Evolutionary conservation across 2,113 vertebrate species (phyloP).

Genomic region (Uropsilus gracilis): DNA sequence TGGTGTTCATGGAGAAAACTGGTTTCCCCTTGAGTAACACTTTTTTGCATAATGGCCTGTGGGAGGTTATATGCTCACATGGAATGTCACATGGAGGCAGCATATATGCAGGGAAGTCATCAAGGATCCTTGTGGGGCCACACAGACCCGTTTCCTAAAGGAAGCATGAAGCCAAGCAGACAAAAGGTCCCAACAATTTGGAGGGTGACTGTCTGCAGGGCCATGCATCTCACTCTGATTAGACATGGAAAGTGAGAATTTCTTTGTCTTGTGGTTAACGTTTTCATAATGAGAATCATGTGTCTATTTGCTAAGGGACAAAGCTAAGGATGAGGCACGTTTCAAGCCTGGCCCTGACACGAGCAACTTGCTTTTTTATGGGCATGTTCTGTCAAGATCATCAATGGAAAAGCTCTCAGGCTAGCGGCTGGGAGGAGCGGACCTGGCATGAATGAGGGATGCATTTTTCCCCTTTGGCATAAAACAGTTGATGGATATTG

Average conservation of each 20-base stretch:
- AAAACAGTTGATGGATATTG: constrained; percentile 50
- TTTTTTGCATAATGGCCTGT: background rate
- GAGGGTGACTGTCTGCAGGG: background rate
- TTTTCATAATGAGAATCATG: background rate
- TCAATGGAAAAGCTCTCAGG: background rate
- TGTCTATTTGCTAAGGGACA: background rate
- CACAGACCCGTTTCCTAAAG: background rate
- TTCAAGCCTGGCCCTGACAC: background rate
- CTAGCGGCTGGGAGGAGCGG: background rate
- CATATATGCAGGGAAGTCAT: background rate
- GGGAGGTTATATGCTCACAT: background rate
- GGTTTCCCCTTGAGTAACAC: background rate
- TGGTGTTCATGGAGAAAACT: background rate
- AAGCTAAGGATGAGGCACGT: background rate
- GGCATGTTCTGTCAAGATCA: constrained; percentile 11
- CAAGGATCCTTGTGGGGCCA: background rate
- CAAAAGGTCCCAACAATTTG: background rate
- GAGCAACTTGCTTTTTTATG: background rate
- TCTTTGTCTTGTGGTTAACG: background rate
- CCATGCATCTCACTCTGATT: background rate
- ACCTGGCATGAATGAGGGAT: background rate
- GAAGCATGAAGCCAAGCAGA: background rate
- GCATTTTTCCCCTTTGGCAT: background rate
- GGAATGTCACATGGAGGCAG: background rate
- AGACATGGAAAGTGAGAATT: background rate